Percentiles rank a stretch among this genome's conserved stretches.
These are phyloP conservation scores for Opisthocomus hoazin DNA, from an alignment of 2,113 vertebrate species.

Conservation along the genomic window DNA sequence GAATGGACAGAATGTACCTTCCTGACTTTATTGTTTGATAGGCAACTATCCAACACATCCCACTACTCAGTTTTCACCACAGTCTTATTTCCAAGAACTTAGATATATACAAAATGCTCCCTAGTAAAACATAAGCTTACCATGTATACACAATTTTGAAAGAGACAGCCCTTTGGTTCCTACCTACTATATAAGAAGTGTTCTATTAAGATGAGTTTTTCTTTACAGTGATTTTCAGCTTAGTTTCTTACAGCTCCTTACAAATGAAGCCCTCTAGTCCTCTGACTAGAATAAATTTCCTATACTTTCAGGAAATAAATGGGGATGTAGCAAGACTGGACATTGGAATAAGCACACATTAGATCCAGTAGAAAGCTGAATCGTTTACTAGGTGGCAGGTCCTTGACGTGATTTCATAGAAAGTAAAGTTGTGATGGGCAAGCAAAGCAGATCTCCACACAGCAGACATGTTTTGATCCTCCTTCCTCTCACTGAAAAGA, in stretches of 20 bases:
- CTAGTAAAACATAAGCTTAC: not conserved
- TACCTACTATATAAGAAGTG: not conserved
- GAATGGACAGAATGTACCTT: not conserved
- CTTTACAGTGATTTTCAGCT: not conserved
- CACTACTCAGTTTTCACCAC: not conserved
- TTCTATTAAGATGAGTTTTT: not conserved
- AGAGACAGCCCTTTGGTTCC: not conserved
- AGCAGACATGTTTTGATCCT: not conserved
- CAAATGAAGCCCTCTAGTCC: not conserved
- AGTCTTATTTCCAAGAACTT: not conserved
- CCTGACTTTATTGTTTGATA: not conserved
- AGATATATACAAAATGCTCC: not conserved
- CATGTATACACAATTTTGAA: not conserved
- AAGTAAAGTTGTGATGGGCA: not conserved
- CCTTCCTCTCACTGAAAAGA: not conserved
- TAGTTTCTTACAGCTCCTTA: not conserved
- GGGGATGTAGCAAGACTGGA: not conserved
- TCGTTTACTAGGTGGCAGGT: not conserved
- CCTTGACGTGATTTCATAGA: not conserved
- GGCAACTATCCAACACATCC: not conserved
- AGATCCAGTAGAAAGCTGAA: not conserved
- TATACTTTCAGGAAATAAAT: not conserved
- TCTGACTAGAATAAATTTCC: not conserved
- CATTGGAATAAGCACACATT: not conserved
- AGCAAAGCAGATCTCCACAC: not conserved